Base-by-base conservation (phyloP, 1,140 invertebrate genomes). In the Zaprionus davidi region DNA sequence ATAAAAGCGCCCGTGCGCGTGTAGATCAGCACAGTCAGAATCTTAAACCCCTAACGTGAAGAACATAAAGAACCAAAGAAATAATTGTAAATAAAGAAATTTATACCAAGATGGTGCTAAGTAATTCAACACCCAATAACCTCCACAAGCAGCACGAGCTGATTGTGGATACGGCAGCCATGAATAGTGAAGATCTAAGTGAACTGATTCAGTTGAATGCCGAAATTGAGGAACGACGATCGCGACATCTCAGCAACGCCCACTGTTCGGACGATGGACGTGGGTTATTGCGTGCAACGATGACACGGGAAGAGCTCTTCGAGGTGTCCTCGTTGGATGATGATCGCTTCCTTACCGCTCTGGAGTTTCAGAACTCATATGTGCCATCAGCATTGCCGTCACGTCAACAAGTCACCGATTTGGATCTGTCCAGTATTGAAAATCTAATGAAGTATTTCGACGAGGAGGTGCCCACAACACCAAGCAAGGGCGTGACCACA, bases 401-500 rank as follows among this genome's bases (percentile, higher is more conserved):
- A 15, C 36, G 69, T 2, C 26, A 81, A 3, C 80, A 76, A 55
- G 55, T 85, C 9, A 86, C 84, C 5, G 81, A 88, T 13, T 38
- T 92, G 44, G 82, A 92, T 41, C 6, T 86, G 55, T 82, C 85
- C 22, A 91, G 88, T 62, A 91, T 92, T 56, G 88, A 92, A 34
- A 90, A 92, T 68, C 62, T 91, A 0, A 90, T 92, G 88, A 90
- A 84, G 56, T 92, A 92, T 49, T 92, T 92, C 24, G 88, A 92
- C 59, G 91, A 92, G 34, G 91, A 92, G 15, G 88, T 92, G 1
- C 76, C 78, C 2, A 78, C 82, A 0, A 9, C 13, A 11, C 2
- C 26, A 22, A 15, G 22, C 58, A 13, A 28, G 34, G 1, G 70
- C 26, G 12, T 22, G 22, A 13, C 24, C 24, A 17, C 38, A 7